Percentiles rank a stretch among this genome's conserved stretches.
Conservation (phyloP, 2,797 vertebrate species). For the Pipistrellus pygmaeus region DNA sequence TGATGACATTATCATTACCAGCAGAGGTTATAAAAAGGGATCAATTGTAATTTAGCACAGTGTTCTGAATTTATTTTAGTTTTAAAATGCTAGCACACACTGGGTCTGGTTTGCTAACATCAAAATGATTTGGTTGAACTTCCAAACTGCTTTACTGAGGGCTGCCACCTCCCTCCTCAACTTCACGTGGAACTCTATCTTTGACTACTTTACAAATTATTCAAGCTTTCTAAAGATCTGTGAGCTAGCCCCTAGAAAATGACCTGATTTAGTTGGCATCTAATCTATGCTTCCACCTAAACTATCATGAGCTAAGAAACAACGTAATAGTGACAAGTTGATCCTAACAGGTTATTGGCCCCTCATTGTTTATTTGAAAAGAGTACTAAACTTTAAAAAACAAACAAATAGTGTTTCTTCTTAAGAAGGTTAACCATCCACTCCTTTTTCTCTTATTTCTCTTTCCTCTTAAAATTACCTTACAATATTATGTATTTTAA, state of each 20-base stretch:
- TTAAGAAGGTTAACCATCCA: neutral
- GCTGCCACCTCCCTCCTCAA: neutral
- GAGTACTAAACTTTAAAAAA: neutral
- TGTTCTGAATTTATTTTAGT: conserved; percentile 24
- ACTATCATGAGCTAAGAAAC: neutral
- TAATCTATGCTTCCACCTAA: neutral
- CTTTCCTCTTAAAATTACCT: conserved; percentile 24
- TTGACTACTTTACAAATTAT: conserved; percentile 24
- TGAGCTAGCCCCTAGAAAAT: conserved; percentile 6
- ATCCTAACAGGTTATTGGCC: neutral
- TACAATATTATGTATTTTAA: neutral
- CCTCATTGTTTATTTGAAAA: conserved; percentile 48
- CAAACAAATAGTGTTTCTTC: neutral
- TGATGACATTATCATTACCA: neutral
- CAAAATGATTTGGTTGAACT: neutral
- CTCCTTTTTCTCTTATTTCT: neutral
- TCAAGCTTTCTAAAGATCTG: neutral
- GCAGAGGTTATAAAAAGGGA: neutral
- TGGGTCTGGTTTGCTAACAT: neutral
- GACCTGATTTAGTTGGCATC: conserved; percentile 5
- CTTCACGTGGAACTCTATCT: neutral
- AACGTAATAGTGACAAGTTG: neutral
- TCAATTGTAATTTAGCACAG: neutral
- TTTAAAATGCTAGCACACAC: neutral
- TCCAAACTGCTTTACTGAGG: neutral